Percentiles rank a stretch among this genome's conserved stretches.
These are phyloP conservation scores for Amphiprion percula DNA, from an alignment of 2,113 vertebrate genomes.

Conservation along the genomic window DNA sequence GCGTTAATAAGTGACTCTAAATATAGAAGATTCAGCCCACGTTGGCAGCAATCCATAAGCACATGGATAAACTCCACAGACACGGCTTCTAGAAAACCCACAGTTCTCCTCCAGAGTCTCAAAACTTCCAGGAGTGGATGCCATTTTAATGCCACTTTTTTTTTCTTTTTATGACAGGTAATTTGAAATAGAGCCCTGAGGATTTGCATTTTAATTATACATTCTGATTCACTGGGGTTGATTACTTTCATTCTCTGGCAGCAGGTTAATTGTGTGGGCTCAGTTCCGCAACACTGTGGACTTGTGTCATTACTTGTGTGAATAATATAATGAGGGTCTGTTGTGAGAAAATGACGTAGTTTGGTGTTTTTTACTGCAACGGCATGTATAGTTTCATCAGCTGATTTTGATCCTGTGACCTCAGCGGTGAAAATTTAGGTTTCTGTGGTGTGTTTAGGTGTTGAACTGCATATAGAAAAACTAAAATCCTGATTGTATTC, in stretches of 20 bases:
- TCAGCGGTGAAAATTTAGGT: not conserved
- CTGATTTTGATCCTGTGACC: not conserved
- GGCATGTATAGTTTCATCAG: not conserved
- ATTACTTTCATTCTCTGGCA: conserved; percentile 76
- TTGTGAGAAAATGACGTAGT: conserved; percentile 17
- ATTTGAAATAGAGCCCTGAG: conserved; percentile 69
- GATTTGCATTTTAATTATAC: conserved; percentile 82
- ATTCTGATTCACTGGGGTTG: conserved; percentile 73
- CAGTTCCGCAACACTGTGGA: conserved; percentile 61
- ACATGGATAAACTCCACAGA: conserved; percentile 18
- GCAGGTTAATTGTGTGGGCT: conserved; percentile 81
- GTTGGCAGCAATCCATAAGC: not conserved
- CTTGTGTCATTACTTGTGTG: conserved; percentile 63
- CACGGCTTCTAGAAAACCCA: not conserved
- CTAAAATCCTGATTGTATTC: not conserved
- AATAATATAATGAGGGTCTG: conserved; percentile 62
- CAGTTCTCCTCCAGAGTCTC: conserved; percentile 1
- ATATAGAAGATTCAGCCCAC: not conserved
- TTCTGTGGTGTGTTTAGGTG: not conserved
- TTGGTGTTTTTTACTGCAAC: too few species aligned
- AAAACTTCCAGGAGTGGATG: conserved; percentile 40
- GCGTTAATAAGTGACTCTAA: conserved; percentile 1
- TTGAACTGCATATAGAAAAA: conserved; percentile 24
- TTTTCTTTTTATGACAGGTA: conserved; percentile 65
- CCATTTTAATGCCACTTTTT: conserved; percentile 63